These are phyloP conservation scores for Vimba vimba DNA, from an alignment of 2,113 vertebrate species.

Conservation along the genomic window DNA sequence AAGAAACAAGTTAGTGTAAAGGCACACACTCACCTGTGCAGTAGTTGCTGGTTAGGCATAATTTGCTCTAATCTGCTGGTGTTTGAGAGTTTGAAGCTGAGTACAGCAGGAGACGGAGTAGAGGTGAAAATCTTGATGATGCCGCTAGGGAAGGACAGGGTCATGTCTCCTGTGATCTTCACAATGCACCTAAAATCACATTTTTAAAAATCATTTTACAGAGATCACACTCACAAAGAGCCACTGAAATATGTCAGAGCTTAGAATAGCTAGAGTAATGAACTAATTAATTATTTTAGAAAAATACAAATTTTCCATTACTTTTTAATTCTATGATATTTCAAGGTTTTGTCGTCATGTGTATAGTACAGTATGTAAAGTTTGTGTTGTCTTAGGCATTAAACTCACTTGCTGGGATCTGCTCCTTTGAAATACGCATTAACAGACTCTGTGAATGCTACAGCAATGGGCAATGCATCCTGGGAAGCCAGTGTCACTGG, in stretches of 20 bases:
- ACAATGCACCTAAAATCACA: slow-evolving; percentile 87
- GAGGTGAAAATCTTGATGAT: slow-evolving; percentile 96
- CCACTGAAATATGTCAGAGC: background rate
- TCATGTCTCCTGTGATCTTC: slow-evolving; percentile 98
- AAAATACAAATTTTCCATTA: background rate
- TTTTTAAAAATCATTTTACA: background rate
- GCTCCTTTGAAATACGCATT: slow-evolving; percentile 99
- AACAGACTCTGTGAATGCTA: slow-evolving; percentile 95
- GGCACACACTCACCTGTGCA: slow-evolving; percentile 83
- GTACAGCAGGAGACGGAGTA: slow-evolving; percentile 90
- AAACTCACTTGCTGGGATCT: slow-evolving; percentile 95
- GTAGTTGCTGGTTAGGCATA: slow-evolving; percentile 91
- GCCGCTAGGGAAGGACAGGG: slow-evolving; percentile 93
- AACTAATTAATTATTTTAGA: background rate
- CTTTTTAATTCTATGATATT: background rate
- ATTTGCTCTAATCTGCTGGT: slow-evolving; percentile 91
- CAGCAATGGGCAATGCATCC: slow-evolving; percentile 93
- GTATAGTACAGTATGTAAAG: background rate
- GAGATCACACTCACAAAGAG: background rate
- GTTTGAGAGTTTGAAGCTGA: slow-evolving; percentile 93
- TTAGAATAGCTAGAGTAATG: background rate
- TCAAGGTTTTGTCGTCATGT: background rate
- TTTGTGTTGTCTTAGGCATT: slow-evolving; percentile 51
- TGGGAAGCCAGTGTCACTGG: slow-evolving; percentile 93
- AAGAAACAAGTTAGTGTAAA: background rate